Percentiles rank a stretch among this genome's conserved stretches.
phyloP scores from a whole-genome alignment of 2,888 invertebrate genomes.

The Acleris literana region DNA sequence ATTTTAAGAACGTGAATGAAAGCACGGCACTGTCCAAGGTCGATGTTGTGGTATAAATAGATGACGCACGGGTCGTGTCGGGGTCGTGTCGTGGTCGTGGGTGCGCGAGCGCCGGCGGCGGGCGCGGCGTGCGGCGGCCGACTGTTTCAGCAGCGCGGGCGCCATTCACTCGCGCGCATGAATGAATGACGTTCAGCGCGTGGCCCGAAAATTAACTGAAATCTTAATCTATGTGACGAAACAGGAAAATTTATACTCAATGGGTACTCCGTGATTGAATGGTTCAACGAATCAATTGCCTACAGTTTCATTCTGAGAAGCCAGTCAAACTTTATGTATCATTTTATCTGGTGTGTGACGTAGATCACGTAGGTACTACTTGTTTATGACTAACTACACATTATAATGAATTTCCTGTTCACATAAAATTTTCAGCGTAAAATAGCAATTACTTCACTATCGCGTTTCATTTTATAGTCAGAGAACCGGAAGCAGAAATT shows the following conservation, averaged over 20 bases:
- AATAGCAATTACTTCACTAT: no score
- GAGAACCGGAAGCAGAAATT: no score
- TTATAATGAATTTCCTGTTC: no score
- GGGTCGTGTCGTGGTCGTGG: constrained; percentile 49
- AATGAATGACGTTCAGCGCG: constrained; percentile 72
- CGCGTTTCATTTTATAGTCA: no score
- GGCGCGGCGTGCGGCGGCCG: constrained; percentile 70
- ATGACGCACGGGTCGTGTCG: constrained; percentile 68
- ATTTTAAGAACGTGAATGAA: constrained; percentile 57
- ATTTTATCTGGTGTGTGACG: constrained; percentile 17
- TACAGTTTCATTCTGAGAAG: constrained; percentile 12
- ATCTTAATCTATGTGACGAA: constrained; percentile 44
- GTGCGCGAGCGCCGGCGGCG: constrained; percentile 53
- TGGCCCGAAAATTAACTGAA: constrained; percentile 69
- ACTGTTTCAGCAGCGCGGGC: constrained; percentile 60
- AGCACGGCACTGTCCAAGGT: constrained; percentile 63
- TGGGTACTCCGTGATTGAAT: not conserved
- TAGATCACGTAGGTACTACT: not conserved
- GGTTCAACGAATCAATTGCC: constrained; percentile 5
- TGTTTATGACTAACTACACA: no score
- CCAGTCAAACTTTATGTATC: constrained; percentile 2
- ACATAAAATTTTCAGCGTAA: no score
- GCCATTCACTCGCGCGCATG: constrained; percentile 74
- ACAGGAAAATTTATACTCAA: constrained; percentile 12
- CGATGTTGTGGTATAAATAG: constrained; percentile 61